A percentile compares a stretch with the other conserved stretches of the same genome.
Conservation (phyloP, 2,113 vertebrate genomes). For the Tychaedon coryphoeus region DNA sequence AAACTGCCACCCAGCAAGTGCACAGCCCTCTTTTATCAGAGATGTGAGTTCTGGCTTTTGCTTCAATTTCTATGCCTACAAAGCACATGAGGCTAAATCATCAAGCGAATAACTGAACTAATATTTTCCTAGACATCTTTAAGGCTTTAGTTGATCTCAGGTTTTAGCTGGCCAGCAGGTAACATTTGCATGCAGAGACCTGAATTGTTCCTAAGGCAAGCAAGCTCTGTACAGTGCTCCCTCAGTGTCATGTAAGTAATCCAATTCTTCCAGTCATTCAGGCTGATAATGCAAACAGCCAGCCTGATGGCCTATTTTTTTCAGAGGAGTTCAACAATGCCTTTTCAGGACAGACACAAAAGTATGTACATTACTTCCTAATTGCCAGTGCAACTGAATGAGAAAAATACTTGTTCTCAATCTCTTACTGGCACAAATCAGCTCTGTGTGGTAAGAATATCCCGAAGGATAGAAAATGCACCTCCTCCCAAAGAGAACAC, state of each 20-base stretch:
- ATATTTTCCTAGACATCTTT: not conserved
- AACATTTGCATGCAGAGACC: not conserved
- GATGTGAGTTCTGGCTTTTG: not conserved
- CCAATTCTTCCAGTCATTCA: conserved; percentile 5
- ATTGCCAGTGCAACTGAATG: conserved; percentile 33
- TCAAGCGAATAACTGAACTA: not conserved
- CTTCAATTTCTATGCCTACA: not conserved
- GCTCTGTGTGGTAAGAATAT: conserved; percentile 4
- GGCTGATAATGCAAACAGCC: conserved; percentile 18
- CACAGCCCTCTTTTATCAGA: not conserved
- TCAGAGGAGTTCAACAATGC: conserved; percentile 50
- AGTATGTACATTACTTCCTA: conserved; percentile 48
- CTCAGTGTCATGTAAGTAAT: conserved; percentile 12
- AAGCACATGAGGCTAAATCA: not conserved
- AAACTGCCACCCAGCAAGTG: not conserved
- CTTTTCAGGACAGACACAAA: conserved; percentile 55
- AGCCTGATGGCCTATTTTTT: conserved; percentile 57
- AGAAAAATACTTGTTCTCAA: conserved; percentile 51
- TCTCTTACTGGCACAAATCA: conserved; percentile 44
- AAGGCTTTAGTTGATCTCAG: not conserved
- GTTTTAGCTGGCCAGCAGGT: not conserved
- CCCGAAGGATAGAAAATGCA: not conserved
- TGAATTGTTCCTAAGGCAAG: not conserved
- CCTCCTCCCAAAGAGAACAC: not conserved
- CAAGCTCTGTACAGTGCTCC: not conserved